Conservation (phyloP, 2,797 vertebrate species). For the Phoebastria nigripes region DNA sequence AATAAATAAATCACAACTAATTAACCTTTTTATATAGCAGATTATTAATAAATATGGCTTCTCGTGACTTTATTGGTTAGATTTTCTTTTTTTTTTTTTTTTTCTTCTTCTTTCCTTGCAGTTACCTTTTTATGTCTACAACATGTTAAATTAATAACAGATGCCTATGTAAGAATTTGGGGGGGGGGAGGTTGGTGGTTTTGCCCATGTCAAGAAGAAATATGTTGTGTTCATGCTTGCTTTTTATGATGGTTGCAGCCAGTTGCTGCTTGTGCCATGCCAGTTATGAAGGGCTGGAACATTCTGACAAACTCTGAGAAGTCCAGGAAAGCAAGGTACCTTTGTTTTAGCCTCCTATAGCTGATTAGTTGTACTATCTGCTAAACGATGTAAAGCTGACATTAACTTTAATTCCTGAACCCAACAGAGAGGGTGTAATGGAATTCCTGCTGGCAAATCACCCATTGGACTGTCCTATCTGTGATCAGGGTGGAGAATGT, state of each 20-base stretch:
- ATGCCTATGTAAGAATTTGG: not conserved
- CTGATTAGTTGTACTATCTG: not conserved
- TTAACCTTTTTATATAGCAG: not conserved
- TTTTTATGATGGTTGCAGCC: conserved; percentile 77
- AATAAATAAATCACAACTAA: not conserved
- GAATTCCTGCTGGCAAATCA: conserved; percentile 97
- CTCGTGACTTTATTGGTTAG: not conserved
- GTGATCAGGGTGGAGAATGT: conserved; percentile 98
- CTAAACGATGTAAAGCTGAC: not conserved
- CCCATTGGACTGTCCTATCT: conserved; percentile 96
- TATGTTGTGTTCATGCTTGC: not conserved
- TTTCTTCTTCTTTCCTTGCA: not conserved
- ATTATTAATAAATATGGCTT: not conserved
- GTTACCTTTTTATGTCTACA: not conserved
- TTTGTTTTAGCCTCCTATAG: not conserved
- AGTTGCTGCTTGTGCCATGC: conserved; percentile 98
- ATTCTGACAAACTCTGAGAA: conserved; percentile 97
- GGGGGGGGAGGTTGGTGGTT: not conserved
- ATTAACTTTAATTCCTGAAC: not conserved
- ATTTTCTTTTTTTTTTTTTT: not conserved
- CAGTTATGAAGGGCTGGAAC: conserved; percentile 99
- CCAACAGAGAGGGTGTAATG: conserved; percentile 94
- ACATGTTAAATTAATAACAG: not conserved
- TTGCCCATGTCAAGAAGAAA: not conserved
- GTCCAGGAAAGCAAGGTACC: conserved; percentile 93